phyloP scores from a whole-genome alignment of 92 coral and sea anemone genomes.

The Phenganax stokvisi region DNA sequence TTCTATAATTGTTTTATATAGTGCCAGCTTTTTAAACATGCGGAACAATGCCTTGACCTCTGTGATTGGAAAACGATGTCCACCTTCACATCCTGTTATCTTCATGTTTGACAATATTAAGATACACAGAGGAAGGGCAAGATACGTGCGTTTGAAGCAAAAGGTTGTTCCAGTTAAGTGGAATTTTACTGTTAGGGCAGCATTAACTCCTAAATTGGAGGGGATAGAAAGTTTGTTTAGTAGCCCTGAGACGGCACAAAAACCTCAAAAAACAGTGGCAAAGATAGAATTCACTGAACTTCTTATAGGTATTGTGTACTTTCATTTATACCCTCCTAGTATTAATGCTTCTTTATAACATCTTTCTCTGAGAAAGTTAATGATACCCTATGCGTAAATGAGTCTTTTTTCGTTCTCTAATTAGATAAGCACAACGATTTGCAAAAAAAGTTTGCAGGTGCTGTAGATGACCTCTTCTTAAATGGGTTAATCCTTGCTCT shows the following conservation, averaged over 20 bases:
- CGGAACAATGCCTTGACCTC: neutral
- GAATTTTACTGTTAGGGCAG: conserved; percentile 30
- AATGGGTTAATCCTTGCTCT: neutral
- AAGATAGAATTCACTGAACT: too few relatives aligned
- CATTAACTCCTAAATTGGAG: conserved; percentile 12
- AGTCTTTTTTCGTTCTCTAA: neutral
- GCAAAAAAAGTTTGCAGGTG: neutral
- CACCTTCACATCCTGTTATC: conserved; percentile 19
- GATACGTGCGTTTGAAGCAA: conserved; percentile 17
- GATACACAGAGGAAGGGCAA: conserved; percentile 28
- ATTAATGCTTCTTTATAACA: too few relatives aligned
- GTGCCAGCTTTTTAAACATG: neutral
- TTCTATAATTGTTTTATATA: neutral
- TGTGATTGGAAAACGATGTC: conserved; percentile 30
- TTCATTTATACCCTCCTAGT: too few relatives aligned
- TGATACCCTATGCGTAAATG: neutral
- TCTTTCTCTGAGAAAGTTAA: neutral
- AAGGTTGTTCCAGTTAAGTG: conserved; percentile 6
- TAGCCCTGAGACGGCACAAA: conserved; percentile 18
- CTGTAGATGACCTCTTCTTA: conserved; percentile 1
- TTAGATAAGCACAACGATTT: neutral
- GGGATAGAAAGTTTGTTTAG: conserved; percentile 10
- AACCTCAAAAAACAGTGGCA: conserved; percentile 9
- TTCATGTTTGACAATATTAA: conserved; percentile 39
- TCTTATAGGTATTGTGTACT: too few relatives aligned